Percentiles rank a stretch among this genome's conserved stretches.
Conservation (phyloP, 2,797 vertebrate genomes). For the Hoplostethus mediterraneus region DNA sequence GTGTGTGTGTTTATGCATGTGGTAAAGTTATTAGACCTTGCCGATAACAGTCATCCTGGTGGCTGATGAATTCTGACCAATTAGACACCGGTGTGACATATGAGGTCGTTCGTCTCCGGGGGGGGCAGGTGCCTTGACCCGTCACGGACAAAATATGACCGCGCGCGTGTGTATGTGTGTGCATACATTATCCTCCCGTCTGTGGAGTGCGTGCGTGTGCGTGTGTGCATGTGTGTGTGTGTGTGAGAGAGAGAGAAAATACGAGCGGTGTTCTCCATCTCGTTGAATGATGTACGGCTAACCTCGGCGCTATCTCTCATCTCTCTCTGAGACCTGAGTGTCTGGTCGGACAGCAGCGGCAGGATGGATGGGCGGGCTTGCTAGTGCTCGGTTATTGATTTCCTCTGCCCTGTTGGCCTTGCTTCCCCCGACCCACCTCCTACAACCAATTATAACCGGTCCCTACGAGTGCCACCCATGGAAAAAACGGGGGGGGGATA, state of each 20-base stretch:
- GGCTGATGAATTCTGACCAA: slow-evolving; percentile 57
- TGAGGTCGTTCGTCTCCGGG: slow-evolving; percentile 48
- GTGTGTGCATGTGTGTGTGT: neutral
- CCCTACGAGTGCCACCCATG: slow-evolving; percentile 33
- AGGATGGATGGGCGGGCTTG: slow-evolving; percentile 72
- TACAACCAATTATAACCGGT: slow-evolving; percentile 73
- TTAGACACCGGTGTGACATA: slow-evolving; percentile 47
- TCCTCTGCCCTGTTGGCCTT: slow-evolving; percentile 62
- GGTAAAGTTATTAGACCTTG: slow-evolving; percentile 25
- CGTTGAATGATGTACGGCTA: slow-evolving; percentile 67
- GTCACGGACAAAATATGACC: slow-evolving; percentile 45
- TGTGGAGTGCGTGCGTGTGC: slow-evolving; percentile 8
- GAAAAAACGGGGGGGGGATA: slow-evolving; percentile 16
- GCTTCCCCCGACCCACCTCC: slow-evolving; percentile 58
- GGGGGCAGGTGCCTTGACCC: slow-evolving; percentile 69
- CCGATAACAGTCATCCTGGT: neutral
- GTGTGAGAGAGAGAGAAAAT: slow-evolving; percentile 18
- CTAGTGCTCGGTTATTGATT: slow-evolving; percentile 76
- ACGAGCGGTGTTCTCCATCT: slow-evolving; percentile 36
- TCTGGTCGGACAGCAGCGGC: slow-evolving; percentile 67
- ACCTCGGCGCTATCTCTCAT: slow-evolving; percentile 69
- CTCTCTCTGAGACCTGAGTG: slow-evolving; percentile 63
- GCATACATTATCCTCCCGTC: neutral
- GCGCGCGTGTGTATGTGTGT: slow-evolving; percentile 5
- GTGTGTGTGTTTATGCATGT: slow-evolving; percentile 26